Evolutionary conservation across 2,797 vertebrate genomes (phyloP).

Genomic region (Pempheris klunzingeri): DNA sequence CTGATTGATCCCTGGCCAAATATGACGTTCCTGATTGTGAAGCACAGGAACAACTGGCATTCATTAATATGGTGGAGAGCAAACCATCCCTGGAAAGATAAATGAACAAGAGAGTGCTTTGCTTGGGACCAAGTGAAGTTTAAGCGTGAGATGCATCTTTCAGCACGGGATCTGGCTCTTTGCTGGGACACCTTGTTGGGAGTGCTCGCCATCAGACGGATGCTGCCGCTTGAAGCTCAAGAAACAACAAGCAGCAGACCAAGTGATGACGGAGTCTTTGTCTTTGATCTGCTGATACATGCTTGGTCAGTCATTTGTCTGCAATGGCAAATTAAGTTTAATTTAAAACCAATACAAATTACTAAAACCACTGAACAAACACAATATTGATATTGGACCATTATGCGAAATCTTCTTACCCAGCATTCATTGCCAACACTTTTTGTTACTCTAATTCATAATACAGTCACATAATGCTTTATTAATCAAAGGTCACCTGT

Average conservation of each 20-base stretch:
- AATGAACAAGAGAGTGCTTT: slow-evolving; percentile 64
- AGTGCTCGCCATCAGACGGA: slow-evolving; percentile 72
- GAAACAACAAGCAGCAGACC: slow-evolving; percentile 73
- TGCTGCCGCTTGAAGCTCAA: slow-evolving; percentile 63
- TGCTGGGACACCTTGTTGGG: slow-evolving; percentile 83
- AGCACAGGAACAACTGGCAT: slow-evolving; percentile 83
- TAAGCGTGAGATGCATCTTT: slow-evolving; percentile 81
- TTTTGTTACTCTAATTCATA: slow-evolving; percentile 11
- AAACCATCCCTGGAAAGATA: slow-evolving; percentile 72
- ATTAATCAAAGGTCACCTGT: slow-evolving; percentile 1
- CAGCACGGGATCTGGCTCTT: slow-evolving; percentile 85
- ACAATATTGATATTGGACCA: slow-evolving; percentile 4
- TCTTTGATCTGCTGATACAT: slow-evolving; percentile 67
- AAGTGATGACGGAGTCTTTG: slow-evolving; percentile 63
- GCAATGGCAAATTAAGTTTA: slow-evolving; percentile 35
- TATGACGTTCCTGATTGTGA: slow-evolving; percentile 79
- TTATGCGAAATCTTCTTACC: slow-evolving; percentile 16
- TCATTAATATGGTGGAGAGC: slow-evolving; percentile 77
- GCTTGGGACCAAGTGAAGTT: slow-evolving; percentile 58
- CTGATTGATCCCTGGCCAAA: slow-evolving; percentile 71
- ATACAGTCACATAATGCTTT: neutral
- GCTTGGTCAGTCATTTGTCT: slow-evolving; percentile 47
- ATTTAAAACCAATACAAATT: slow-evolving; percentile 52
- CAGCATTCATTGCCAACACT: neutral
- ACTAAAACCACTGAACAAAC: slow-evolving; percentile 29